Evolutionary conservation across 2,113 vertebrate species (phyloP), one percentile per base, ranked within the genome.

Genomic region (Murina feae): DNA sequence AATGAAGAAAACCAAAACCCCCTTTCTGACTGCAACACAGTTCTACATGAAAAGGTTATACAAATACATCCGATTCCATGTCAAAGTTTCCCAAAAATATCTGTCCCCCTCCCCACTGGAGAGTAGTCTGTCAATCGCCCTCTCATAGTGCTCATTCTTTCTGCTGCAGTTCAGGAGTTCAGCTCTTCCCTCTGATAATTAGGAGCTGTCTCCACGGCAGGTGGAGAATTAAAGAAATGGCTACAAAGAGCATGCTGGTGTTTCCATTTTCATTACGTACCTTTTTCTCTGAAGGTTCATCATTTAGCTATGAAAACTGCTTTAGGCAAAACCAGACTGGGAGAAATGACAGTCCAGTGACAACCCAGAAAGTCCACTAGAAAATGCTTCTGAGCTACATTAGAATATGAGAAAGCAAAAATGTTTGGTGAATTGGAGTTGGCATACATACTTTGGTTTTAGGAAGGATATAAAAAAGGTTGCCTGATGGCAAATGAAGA

Each of bases 1-100:
- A 98, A 98, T 98, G 98, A 98, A 98, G 97, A 97, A 98, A 98
- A 96, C 95, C 92, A 97, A 98, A 98, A 97, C 96, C 95, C 74
- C 65, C 74, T 93, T 94, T 97, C 96, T 94, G 97, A 97, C 95
- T 97, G 97, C 78, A 92, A 95, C 93, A 95, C 21, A 11, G 32
- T 92, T 98, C 94, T 96, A 97, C 85, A 28, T 92, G 93, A 97
- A 97, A 97, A 98, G 98, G 97, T 98, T 98, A 97, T 78, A 96
- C 96, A 98, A 98, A 98, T 97, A 97, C 89, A 98, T 97, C 96
- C 93, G 84, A 91, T 94, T 91, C 63, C 9, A 63, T 96, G 97
- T 94, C 97, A 95, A 65, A 95, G 95, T 96, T 98, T 96, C 95
- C 97, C 96, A 92, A 97, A 97, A 97, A 97, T 95, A 95, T 92